These are phyloP conservation scores for Phoxinus dragarum DNA, from an alignment of 2,797 vertebrate genomes.

Conservation along the genomic window DNA sequence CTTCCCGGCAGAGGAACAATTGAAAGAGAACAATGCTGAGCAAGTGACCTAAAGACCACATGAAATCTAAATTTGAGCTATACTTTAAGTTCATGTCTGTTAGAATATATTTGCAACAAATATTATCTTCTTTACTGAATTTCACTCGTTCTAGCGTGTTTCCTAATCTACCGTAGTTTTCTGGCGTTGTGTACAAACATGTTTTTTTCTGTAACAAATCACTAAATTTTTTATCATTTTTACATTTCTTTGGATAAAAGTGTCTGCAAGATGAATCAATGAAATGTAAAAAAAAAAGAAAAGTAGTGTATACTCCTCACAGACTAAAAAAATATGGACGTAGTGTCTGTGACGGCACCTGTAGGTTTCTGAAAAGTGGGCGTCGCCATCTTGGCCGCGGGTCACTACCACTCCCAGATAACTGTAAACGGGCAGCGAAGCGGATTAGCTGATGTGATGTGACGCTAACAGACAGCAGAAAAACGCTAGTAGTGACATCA, in stretches of 20 bases:
- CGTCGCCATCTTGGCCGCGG: too few relatives aligned
- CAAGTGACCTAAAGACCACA: background rate
- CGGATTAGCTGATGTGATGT: too few relatives aligned
- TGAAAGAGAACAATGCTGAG: background rate
- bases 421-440: fast-evolving
- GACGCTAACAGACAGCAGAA: too few relatives aligned
- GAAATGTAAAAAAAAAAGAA: background rate
- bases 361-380: too few relatives aligned
- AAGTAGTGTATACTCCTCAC: too few relatives aligned
- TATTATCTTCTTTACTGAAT: background rate
- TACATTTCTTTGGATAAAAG: background rate
- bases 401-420: too few relatives aligned
- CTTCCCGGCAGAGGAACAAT: background rate
- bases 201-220: background rate
- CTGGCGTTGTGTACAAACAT: background rate
- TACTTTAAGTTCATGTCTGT: background rate
- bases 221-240: background rate
- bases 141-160: background rate
- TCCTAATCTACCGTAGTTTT: background rate
- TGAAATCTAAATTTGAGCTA: too few relatives aligned
- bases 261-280: background rate
- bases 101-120: background rate
- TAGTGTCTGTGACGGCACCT: too few relatives aligned
- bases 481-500: too few relatives aligned
- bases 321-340: too few relatives aligned